Base-by-base conservation (phyloP, 2,113 vertebrate species). In the Antechinus flavipes region DNA sequence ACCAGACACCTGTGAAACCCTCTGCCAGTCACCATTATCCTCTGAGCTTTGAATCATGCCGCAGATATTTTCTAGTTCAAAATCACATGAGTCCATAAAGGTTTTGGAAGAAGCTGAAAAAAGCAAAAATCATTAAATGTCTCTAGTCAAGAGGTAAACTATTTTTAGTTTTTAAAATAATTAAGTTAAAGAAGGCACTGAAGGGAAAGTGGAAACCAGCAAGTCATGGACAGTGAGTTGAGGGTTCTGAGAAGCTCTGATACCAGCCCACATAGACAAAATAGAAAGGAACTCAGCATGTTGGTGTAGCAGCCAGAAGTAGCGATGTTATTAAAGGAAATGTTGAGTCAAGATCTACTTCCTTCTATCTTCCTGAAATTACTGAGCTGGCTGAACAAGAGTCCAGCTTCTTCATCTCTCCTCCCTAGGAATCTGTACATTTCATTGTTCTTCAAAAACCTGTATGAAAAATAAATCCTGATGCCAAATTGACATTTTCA, bases 61-160 rank as follows among this genome's bases (percentile, higher is more conserved):
- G 95, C 99, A 99, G 89, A 99, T 98, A 92, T 99, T 99, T 90
- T 98, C 99, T 93, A 99, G 97, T 97, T 99, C 99, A 99, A 99
- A 99, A 98, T 98, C 98, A 27, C 99, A 99, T 0, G 99, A 99
- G 96, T 99, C 99, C 99, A 99, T 97, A 96, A 99, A 99, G 25
- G 98, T 99, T 58, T 99, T 97, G 54, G 99, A 99, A 89, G 98
- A 98, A 76, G 99, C 99, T 99, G 22, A 0, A 49, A 90, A 94
- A 96, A 54, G 94, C 42, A 89, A 89, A 52, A 26, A 52, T 76
- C 24, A 58, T 9, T 91, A 42, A 68, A 42, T 55, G 91, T 30
- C 0, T 89, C 53, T 89, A 10, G 54, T 10, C 55, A 50, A 61
- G 52, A 47, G 47, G 58, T 55, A 42, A 96, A 11, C 35, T n/a